Evolutionary conservation across 2,888 invertebrate genomes (phyloP).

Genomic region (Tuberolachnus salignus): DNA sequence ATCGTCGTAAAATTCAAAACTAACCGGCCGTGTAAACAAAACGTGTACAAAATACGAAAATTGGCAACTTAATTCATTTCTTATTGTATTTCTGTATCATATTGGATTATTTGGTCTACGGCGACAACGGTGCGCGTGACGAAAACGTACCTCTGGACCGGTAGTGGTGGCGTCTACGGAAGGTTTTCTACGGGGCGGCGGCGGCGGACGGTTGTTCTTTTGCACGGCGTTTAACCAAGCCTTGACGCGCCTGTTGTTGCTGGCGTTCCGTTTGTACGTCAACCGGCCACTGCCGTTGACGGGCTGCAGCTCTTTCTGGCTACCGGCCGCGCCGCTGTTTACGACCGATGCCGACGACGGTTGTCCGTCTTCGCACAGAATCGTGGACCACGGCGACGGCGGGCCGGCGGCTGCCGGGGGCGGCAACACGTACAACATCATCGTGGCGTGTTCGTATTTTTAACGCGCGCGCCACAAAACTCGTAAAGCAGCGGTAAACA

Average conservation of each 20-base stretch:
- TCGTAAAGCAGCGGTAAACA: not conserved
- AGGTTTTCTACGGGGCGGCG: conserved; percentile 46
- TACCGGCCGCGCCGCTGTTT: not conserved
- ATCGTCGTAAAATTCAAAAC: too few species aligned
- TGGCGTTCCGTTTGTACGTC: conserved; percentile 52
- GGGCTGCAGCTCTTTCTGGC: not conserved
- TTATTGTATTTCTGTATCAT: too few species aligned
- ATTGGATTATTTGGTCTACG: too few species aligned
- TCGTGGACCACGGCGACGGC: conserved; percentile 51
- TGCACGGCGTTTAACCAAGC: conserved; percentile 53
- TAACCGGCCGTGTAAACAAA: too few species aligned
- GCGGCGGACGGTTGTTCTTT: conserved; percentile 50
- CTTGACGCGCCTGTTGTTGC: conserved; percentile 50
- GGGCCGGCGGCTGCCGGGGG: conserved; percentile 40
- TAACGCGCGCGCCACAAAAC: not conserved
- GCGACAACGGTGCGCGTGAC: not conserved
- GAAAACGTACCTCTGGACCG: conserved; percentile 41
- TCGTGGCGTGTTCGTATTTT: not conserved
- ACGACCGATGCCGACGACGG: not conserved
- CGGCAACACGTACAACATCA: conserved; percentile 53
- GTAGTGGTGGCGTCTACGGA: not conserved
- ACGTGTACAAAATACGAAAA: too few species aligned
- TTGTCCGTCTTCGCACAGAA: conserved; percentile 35
- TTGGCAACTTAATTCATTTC: too few species aligned
- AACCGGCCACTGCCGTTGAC: conserved; percentile 32